Percentiles rank a stretch among this genome's conserved stretches.
Evolutionary conservation across 2,888 invertebrate species (phyloP).

Genomic region (Podabrus alpinus): DNA sequence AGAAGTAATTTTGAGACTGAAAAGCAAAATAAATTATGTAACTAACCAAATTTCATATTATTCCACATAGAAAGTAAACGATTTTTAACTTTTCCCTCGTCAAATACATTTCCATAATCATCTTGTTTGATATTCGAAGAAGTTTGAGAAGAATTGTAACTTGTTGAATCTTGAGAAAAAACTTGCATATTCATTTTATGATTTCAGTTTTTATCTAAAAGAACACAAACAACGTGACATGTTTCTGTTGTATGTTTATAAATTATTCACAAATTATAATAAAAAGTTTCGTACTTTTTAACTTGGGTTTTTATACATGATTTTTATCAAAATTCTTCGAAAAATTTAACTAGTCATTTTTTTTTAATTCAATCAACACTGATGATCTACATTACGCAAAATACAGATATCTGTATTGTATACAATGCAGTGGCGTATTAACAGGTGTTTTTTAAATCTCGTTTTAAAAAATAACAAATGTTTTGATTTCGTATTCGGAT

Average conservation of each 20-base stretch:
- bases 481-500: too few relatives aligned
- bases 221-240: neutral
- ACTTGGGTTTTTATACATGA: neutral
- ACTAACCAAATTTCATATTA: constrained; percentile 82
- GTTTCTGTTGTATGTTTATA: neutral
- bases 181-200: constrained; percentile 44
- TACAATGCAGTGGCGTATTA: neutral
- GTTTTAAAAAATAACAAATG: too few relatives aligned
- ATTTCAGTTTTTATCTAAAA: neutral
- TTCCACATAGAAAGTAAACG: constrained; percentile 88
- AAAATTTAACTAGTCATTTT: neutral
- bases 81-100: constrained; percentile 80
- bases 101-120: constrained; percentile 51
- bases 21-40: neutral
- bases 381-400: neutral
- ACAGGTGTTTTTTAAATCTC: neutral
- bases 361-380: neutral
- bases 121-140: constrained; percentile 45
- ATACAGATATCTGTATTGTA: neutral
- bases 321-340: neutral
- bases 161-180: constrained; percentile 39
- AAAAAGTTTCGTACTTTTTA: neutral
- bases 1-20: neutral
- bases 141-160: constrained; percentile 37
- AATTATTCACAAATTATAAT: neutral